Conservation (phyloP, 2,888 invertebrate species). For the Elysia crispata region DNA sequence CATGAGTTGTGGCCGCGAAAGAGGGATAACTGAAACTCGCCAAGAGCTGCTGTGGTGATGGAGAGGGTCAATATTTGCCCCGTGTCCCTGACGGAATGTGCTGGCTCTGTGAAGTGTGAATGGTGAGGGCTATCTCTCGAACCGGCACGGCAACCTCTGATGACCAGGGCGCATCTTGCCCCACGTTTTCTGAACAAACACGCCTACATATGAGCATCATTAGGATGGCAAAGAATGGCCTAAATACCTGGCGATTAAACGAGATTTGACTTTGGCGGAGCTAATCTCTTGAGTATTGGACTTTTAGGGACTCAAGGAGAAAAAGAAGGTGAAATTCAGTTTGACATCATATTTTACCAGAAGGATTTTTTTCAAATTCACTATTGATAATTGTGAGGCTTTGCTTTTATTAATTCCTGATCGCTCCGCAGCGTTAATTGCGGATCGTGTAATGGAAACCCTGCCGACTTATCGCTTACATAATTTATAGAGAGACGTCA, state of each 20-base stretch:
- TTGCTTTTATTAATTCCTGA: too few species aligned
- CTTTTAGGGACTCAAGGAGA: neutral
- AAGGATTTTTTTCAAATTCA: too few species aligned
- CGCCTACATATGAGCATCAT: constrained; percentile 30
- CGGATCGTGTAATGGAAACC: too few species aligned
- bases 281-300: constrained; percentile 18
- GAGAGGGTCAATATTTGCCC: constrained; percentile 44
- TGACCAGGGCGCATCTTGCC: neutral
- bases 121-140: constrained; percentile 24
- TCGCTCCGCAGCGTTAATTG: too few species aligned
- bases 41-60: neutral
- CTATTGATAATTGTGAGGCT: too few species aligned
- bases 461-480: too few species aligned
- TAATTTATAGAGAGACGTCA: too few species aligned
- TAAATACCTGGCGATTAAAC: constrained; percentile 42
- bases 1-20: too few species aligned
- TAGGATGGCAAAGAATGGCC: constrained; percentile 29
- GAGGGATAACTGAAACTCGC: too few species aligned
- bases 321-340: neutral
- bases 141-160: constrained; percentile 15
- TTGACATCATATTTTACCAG: too few species aligned
- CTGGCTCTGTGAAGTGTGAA: constrained; percentile 42
- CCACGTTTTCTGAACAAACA: constrained; percentile 36
- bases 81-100: constrained; percentile 23
- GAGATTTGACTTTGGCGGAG: constrained; percentile 14